These are phyloP conservation scores for Andinoacara biseriatus DNA, from an alignment of 2,113 vertebrate genomes.

Conservation along the genomic window DNA sequence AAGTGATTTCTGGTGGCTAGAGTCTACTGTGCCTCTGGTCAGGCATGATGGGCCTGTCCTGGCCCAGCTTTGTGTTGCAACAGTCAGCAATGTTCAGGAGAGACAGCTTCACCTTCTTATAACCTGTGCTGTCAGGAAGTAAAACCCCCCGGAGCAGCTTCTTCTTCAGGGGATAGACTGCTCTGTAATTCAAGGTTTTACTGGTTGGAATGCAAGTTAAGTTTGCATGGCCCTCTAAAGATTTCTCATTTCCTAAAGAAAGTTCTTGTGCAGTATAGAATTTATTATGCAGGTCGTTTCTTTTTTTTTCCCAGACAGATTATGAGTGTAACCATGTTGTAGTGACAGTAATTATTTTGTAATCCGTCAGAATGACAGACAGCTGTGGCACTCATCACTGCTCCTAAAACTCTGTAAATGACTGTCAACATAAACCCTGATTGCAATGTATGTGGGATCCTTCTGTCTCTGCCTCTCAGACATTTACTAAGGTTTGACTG, in stretches of 20 bases:
- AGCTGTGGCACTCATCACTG: conserved; percentile 26
- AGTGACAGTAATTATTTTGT: conserved; percentile 50
- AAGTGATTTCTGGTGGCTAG: too few relatives aligned
- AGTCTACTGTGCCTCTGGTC: too few relatives aligned
- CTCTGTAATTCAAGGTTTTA: background rate
- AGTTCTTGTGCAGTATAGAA: background rate
- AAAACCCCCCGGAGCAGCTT: background rate
- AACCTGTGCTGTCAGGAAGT: background rate
- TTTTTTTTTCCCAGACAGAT: conserved; percentile 2
- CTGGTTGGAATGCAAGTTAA: background rate
- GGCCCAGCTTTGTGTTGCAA: background rate
- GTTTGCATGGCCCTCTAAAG: background rate
- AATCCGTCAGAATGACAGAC: conserved; percentile 50
- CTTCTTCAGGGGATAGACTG: background rate
- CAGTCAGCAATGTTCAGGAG: background rate
- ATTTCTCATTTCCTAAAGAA: background rate
- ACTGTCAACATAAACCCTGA: conserved; percentile 1
- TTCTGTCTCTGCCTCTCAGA: conserved; percentile 12
- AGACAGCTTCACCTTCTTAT: background rate
- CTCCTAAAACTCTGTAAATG: conserved; percentile 26
- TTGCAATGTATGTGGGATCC: conserved; percentile 33
- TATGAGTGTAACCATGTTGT: conserved; percentile 2
- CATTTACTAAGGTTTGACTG: conserved; percentile 11
- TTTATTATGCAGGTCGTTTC: background rate
- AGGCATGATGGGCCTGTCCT: too few relatives aligned